phyloP scores from a whole-genome alignment of 1,140 invertebrate genomes.

The Caligus rogercresseyi region DNA sequence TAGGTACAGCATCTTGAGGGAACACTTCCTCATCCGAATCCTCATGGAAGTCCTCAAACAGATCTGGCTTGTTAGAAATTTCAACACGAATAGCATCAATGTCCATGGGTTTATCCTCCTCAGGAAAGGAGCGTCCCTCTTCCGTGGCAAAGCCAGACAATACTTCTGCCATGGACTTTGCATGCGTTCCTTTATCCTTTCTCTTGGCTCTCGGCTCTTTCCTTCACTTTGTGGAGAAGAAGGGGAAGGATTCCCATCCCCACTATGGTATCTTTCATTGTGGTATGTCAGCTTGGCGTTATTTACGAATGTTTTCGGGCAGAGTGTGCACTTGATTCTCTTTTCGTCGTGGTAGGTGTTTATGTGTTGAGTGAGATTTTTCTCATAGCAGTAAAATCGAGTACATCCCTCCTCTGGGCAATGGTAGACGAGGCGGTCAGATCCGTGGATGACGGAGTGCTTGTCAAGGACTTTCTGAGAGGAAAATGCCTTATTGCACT shows the following conservation, averaged over 20 bases:
- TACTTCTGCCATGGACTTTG: not conserved
- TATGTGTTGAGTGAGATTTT: not conserved
- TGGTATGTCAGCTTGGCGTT: not conserved
- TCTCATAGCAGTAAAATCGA: not conserved
- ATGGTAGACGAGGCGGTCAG: not conserved
- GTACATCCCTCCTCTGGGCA: not conserved
- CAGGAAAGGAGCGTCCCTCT: not conserved
- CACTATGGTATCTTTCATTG: not conserved
- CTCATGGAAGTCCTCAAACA: not conserved
- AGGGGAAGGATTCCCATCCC: not conserved
- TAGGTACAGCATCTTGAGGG: not conserved
- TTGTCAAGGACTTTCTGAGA: not conserved
- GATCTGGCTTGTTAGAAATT: not conserved
- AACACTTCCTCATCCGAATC: not conserved
- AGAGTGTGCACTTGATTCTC: not conserved
- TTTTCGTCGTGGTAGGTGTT: not conserved
- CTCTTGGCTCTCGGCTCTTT: too few relatives aligned
- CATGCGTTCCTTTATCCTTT: not conserved
- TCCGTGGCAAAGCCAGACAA: not conserved
- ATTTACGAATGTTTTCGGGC: not conserved
- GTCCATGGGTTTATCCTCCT: not conserved
- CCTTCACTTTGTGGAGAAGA: not conserved
- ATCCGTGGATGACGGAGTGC: not conserved
- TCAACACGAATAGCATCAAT: not conserved
- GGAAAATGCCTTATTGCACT: not conserved